Conservation (phyloP, 2,888 invertebrate genomes). For the Buathra laborator region DNA sequence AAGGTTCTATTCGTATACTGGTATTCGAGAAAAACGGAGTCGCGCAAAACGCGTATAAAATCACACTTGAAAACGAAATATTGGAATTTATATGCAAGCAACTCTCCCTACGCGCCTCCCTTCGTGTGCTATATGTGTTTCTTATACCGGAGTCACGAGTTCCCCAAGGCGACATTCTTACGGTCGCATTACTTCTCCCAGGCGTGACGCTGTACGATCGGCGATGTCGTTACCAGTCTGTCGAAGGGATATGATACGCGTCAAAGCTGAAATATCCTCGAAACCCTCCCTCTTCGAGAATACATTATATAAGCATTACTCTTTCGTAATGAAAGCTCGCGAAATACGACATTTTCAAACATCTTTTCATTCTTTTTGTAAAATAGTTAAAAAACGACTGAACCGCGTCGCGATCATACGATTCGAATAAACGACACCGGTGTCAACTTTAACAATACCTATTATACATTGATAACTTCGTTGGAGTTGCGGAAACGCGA, state of each 20-base stretch:
- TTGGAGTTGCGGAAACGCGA: no score
- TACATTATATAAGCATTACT: neutral
- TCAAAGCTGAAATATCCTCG: slow-evolving; percentile 39
- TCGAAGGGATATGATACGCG: slow-evolving; percentile 50
- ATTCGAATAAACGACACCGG: no score
- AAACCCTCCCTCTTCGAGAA: neutral
- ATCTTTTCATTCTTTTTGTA: neutral
- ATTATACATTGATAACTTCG: no score
- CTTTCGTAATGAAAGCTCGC: neutral
- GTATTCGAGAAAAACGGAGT: slow-evolving; percentile 68
- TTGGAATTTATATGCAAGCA: slow-evolving; percentile 79
- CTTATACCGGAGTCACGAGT: slow-evolving; percentile 16
- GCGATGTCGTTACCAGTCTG: slow-evolving; percentile 63
- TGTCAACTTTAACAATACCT: no score
- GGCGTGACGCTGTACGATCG: slow-evolving; percentile 61
- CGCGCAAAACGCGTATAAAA: slow-evolving; percentile 81
- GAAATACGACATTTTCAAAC: neutral
- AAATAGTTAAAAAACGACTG: no score
- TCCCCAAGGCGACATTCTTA: slow-evolving; percentile 75
- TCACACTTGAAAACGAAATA: slow-evolving; percentile 81
- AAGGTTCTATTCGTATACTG: neutral
- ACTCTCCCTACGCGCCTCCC: slow-evolving; percentile 13
- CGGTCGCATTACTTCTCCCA: slow-evolving; percentile 55
- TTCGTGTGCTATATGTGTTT: neutral
- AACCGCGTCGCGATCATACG: no score